These are phyloP conservation scores for Sandelia bainsii DNA, from an alignment of 2,797 vertebrate species.

Conservation along the genomic window DNA sequence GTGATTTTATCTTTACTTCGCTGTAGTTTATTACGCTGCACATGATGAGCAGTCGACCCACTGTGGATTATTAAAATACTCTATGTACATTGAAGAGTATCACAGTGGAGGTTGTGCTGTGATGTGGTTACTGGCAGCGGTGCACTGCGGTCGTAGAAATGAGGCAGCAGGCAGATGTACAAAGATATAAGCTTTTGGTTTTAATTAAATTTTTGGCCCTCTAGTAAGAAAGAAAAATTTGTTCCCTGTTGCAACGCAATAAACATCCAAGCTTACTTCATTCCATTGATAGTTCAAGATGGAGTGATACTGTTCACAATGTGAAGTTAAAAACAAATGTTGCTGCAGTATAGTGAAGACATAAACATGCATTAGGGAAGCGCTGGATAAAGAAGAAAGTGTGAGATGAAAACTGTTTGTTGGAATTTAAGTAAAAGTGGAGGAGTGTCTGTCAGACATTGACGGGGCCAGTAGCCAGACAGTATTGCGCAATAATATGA, in stretches of 20 bases:
- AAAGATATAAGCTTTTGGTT: constrained; percentile 61
- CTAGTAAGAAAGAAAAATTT: constrained; percentile 34
- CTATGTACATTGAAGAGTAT: constrained; percentile 1
- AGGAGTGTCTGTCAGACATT: neutral
- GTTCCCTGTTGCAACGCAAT: constrained; percentile 47
- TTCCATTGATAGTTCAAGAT: constrained; percentile 55
- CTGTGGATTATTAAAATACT: constrained; percentile 42
- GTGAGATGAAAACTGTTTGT: neutral
- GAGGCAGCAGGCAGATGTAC: constrained; percentile 49
- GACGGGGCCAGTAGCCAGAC: constrained; percentile 19
- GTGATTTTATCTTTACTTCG: constrained; percentile 9
- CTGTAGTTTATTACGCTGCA: constrained; percentile 26
- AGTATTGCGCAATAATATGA: constrained; percentile 46
- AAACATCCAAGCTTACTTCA: constrained; percentile 52
- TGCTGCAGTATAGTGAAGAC: neutral
- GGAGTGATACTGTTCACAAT: constrained; percentile 22
- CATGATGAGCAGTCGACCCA: neutral
- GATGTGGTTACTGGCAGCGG: constrained; percentile 58
- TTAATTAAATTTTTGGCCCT: constrained; percentile 58
- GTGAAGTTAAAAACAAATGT: constrained; percentile 18
- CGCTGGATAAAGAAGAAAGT: neutral
- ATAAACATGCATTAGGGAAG: neutral
- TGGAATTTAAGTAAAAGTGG: neutral
- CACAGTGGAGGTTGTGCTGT: constrained; percentile 19
- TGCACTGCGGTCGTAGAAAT: constrained; percentile 15